Base-by-base conservation (phyloP, 2,888 invertebrate species). In the Zonitis immaculata region DNA sequence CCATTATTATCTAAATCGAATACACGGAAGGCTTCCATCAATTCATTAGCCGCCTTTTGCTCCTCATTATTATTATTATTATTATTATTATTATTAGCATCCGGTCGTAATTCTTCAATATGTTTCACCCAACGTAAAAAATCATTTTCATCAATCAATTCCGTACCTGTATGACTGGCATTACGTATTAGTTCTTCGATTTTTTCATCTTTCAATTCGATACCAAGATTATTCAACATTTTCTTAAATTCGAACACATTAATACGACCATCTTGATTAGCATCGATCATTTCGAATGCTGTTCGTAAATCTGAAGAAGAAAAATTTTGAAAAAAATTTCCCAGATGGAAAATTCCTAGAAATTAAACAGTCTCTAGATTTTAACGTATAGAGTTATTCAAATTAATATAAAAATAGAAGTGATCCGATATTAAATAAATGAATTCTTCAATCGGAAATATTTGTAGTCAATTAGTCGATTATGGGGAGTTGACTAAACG, bases 1-100 rank as follows among this genome's bases (percentile, higher is more conserved):
- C 94, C 94, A 74, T 94, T 92, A 68, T 88, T 86, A 72, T 94
- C 92, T 53, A 91, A 85, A 78, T 94, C 93, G 73, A 94, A 93
- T 49, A 90, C 92, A 73, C 89, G 82, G 79, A 94, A 94, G 65
- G 93, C 93, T 54, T 93, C 92, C 66, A 90, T 81, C 63, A 94
- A 80, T 74, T 93, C 92, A 73, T 87, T 85, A 56, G 85, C 85
- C 66, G 84, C 26, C 6, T 26, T 4, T 22, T 22, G 22, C 3
- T 8, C 80, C 69, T 86, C 86, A 56, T 84, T 82, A 67, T 85
- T 85, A 12, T 81, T 78, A 59, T 82, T 82, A 47, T 82, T 82
- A 56, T 77, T 62, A 67, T 85, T 85, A 12, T 81, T 78, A 59
- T 82, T 82, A 47, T 82, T 82, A 56, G 77, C 61, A 16, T 80